These are phyloP conservation scores for Equus przewalskii DNA, from an alignment of 2,113 vertebrate species.

Conservation along the genomic window DNA sequence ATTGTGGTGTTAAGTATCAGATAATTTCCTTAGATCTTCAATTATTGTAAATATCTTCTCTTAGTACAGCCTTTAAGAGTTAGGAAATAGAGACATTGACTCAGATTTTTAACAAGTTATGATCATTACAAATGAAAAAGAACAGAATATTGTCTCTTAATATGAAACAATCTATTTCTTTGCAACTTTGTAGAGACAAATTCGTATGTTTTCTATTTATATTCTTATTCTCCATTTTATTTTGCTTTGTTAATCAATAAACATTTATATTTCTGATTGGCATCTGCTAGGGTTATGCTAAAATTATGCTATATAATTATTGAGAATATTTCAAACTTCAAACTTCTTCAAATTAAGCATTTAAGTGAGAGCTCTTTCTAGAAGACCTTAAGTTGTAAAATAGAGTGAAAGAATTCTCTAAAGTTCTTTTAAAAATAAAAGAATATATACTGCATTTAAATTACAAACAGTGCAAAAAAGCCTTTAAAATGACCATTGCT, in stretches of 20 bases:
- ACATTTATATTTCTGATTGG: conserved; percentile 8
- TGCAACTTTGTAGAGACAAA: neutral
- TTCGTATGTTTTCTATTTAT: neutral
- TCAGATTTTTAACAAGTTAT: conserved; percentile 47
- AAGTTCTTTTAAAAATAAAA: conserved; percentile 74
- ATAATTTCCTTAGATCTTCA: conserved; percentile 62
- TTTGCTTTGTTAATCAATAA: neutral
- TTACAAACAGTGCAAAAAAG: conserved; percentile 75
- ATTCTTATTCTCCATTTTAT: conserved; percentile 13
- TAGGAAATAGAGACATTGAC: conserved; percentile 39
- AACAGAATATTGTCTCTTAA: neutral
- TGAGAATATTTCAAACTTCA: conserved; percentile 22
- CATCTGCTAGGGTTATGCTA: neutral
- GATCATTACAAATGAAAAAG: neutral
- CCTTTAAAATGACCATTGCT: conserved; percentile 79
- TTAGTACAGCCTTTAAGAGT: neutral
- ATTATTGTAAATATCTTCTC: conserved; percentile 53
- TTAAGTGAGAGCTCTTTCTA: neutral
- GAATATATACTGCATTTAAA: conserved; percentile 62
- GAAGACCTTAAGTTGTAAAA: neutral
- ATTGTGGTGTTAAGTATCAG: neutral
- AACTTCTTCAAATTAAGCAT: conserved; percentile 41
- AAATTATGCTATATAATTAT: neutral
- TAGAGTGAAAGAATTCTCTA: conserved; percentile 50
- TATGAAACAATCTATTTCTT: neutral